Conservation (phyloP, 2,888 invertebrate genomes). For the Crossocerus cetratus region DNA sequence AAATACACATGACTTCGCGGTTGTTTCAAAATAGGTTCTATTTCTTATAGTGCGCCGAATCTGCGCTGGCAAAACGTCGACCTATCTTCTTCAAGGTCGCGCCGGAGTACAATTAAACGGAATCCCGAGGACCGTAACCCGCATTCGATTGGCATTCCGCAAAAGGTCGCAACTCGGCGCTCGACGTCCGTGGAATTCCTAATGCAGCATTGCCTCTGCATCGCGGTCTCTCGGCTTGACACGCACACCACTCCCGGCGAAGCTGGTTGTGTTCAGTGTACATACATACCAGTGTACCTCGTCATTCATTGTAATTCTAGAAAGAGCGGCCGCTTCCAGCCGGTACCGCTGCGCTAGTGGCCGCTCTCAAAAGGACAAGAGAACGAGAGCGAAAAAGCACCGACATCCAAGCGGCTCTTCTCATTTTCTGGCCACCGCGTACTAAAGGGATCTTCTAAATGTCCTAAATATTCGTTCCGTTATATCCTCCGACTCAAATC, state of each 20-base stretch:
- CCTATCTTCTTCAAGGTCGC: slow-evolving; percentile 43
- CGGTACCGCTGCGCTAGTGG: slow-evolving; percentile 42
- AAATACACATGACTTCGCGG: too few species aligned
- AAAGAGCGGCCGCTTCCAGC: slow-evolving; percentile 45
- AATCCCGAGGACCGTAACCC: slow-evolving; percentile 55
- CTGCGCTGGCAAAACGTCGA: not conserved
- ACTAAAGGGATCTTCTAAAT: slow-evolving; percentile 7
- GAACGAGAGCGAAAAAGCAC: not conserved
- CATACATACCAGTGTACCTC: slow-evolving; percentile 27
- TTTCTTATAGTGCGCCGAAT: not conserved
- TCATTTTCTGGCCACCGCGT: slow-evolving; percentile 10
- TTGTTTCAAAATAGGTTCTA: too few species aligned
- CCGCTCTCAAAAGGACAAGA: slow-evolving; percentile 24
- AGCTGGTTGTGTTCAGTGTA: slow-evolving; percentile 16
- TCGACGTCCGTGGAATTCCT: slow-evolving; percentile 62
- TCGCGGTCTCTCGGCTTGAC: not conserved
- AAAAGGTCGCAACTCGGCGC: slow-evolving; percentile 54
- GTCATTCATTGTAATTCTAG: slow-evolving; percentile 62
- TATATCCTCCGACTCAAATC: slow-evolving; percentile 29
- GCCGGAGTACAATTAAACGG: slow-evolving; percentile 30
- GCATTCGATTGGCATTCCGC: slow-evolving; percentile 63
- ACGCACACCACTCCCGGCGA: too few species aligned
- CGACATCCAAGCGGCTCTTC: slow-evolving; percentile 17
- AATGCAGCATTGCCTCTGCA: slow-evolving; percentile 54
- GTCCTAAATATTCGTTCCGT: slow-evolving; percentile 40